These are phyloP conservation scores for Oceanites oceanicus DNA, from an alignment of 2,113 vertebrate genomes.

Conservation along the genomic window DNA sequence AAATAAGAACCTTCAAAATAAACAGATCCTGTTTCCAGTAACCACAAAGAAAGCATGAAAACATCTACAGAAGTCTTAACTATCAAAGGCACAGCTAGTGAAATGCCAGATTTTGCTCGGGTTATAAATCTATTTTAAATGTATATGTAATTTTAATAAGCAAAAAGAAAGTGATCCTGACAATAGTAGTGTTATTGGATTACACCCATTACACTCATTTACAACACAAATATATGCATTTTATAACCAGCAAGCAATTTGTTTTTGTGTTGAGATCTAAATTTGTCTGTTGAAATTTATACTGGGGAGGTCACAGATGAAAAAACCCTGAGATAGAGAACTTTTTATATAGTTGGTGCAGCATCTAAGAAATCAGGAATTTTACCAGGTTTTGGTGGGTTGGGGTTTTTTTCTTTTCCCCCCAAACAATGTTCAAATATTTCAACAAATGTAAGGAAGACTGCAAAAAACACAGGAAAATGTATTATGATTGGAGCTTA, in stretches of 20 bases:
- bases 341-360: background rate
- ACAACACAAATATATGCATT: background rate
- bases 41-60: slow-evolving; percentile 1
- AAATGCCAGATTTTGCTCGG: background rate
- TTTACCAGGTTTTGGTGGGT: background rate
- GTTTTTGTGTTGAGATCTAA: background rate
- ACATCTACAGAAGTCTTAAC: slow-evolving; percentile 27
- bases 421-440: background rate
- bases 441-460: background rate
- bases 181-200: background rate
- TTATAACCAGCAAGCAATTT: background rate
- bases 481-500: background rate
- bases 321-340: background rate
- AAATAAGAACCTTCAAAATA: slow-evolving; percentile 39
- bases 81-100: slow-evolving; percentile 30
- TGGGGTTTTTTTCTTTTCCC: background rate
- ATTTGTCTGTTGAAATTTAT: slow-evolving; percentile 27
- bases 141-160: slow-evolving; percentile 27
- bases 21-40: background rate
- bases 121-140: slow-evolving; percentile 49
- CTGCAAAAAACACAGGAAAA: background rate
- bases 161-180: background rate
- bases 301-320: background rate
- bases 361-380: background rate
- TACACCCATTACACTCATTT: background rate